Conservation (phyloP, 2,888 invertebrate genomes). For the Phytoseiulus persimilis region DNA sequence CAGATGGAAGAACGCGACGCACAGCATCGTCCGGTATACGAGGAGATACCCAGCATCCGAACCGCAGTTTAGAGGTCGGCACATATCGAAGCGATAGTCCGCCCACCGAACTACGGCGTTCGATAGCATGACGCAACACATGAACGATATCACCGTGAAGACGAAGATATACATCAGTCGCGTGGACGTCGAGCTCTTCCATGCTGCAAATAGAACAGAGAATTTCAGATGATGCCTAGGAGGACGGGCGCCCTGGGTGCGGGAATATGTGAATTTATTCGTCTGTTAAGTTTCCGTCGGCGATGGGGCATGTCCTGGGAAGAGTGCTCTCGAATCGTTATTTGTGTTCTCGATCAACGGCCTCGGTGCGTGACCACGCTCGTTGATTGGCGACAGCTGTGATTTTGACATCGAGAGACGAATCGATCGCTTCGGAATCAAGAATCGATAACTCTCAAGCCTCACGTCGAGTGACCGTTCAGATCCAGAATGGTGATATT, state of each 20-base stretch:
- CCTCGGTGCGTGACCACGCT: no score
- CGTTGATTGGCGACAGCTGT: no score
- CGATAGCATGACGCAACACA: conserved; percentile 37
- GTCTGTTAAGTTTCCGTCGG: no score
- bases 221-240: not conserved
- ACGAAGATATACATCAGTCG: conserved; percentile 20
- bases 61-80: conserved; percentile 16
- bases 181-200: conserved; percentile 33
- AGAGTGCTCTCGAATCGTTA: no score
- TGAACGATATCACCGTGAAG: conserved; percentile 34
- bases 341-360: no score
- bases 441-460: no score
- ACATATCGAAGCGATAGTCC: conserved; percentile 11
- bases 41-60: conserved; percentile 32
- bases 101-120: conserved; percentile 29
- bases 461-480: no score
- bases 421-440: no score
- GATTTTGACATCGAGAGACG: no score
- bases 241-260: not conserved
- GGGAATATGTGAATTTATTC: no score
- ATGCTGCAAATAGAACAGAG: not conserved
- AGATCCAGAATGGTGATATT: no score
- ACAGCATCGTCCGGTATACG: conserved; percentile 31
- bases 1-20: conserved; percentile 32
- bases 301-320: no score